These are phyloP conservation scores for Anthophora plumipes DNA, from an alignment of 2,888 invertebrate genomes.

Conservation along the genomic window DNA sequence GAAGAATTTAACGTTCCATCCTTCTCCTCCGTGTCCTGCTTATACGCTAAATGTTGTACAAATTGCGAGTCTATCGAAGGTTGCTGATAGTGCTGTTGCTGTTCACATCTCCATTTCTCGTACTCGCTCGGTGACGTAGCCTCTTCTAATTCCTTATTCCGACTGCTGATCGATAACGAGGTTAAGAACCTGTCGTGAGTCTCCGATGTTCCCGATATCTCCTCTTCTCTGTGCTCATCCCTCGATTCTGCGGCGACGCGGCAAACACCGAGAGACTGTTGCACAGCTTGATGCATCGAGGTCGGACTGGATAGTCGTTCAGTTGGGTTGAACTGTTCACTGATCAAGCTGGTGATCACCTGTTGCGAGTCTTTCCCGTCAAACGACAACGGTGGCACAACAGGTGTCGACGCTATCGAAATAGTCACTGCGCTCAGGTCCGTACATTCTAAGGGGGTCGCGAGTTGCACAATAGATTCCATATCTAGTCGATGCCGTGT, in stretches of 20 bases:
- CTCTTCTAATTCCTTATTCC: slow-evolving; percentile 29
- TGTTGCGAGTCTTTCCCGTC: slow-evolving; percentile 76
- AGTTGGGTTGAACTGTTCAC: slow-evolving; percentile 73
- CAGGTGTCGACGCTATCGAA: slow-evolving; percentile 58
- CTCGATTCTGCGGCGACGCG: slow-evolving; percentile 28
- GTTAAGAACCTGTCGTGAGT: slow-evolving; percentile 17
- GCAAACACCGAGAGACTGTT: slow-evolving; percentile 72
- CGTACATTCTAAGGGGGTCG: neutral
- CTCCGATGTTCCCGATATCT: neutral
- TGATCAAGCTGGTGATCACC: slow-evolving; percentile 76
- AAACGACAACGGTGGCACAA: slow-evolving; percentile 7
- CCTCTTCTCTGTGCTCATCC: too few relatives aligned
- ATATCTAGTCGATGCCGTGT: neutral
- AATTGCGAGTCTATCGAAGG: slow-evolving; percentile 48
- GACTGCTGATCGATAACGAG: slow-evolving; percentile 7
- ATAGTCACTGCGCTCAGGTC: slow-evolving; percentile 24
- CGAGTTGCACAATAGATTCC: neutral
- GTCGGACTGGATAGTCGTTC: slow-evolving; percentile 80
- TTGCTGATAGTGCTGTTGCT: slow-evolving; percentile 47
- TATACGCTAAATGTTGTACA: slow-evolving; percentile 64
- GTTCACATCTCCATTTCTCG: slow-evolving; percentile 49
- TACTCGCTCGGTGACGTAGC: slow-evolving; percentile 22
- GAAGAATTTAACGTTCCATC: slow-evolving; percentile 61
- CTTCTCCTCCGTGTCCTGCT: slow-evolving; percentile 58
- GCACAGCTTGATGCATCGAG: slow-evolving; percentile 77